phyloP scores from a whole-genome alignment of 2,888 invertebrate species.

The Tenthredo scrophulariae region DNA sequence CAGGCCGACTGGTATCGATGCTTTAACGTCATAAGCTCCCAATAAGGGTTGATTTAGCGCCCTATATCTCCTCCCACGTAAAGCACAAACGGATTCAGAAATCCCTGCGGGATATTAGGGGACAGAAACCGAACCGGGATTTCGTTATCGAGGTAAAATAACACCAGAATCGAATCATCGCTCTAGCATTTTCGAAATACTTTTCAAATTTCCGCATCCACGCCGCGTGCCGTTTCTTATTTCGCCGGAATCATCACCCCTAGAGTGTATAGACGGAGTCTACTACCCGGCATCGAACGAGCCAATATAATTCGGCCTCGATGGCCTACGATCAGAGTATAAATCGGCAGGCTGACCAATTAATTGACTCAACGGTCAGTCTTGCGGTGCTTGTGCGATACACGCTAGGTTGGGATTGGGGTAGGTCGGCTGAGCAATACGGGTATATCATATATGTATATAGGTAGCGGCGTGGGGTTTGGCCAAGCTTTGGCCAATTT shows the following conservation, averaged over 20 bases:
- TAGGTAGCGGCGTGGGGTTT: not conserved
- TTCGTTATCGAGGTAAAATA: too few relatives aligned
- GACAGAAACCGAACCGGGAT: not conserved
- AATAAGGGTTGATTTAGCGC: conserved; percentile 21
- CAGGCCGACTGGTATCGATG: not conserved
- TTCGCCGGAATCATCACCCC: not conserved
- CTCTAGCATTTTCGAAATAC: not conserved
- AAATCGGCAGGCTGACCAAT: conserved; percentile 69
- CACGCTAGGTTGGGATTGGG: not conserved
- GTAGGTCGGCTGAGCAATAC: not conserved
- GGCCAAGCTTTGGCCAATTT: conserved; percentile 68
- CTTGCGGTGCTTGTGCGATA: not conserved
- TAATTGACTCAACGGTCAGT: conserved; percentile 63
- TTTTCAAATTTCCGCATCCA: not conserved
- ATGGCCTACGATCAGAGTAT: conserved; percentile 59
- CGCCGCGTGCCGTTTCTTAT: too few relatives aligned
- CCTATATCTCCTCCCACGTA: not conserved
- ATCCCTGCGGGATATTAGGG: conserved; percentile 1
- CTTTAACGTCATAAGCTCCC: conserved; percentile 2
- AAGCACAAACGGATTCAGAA: conserved; percentile 4
- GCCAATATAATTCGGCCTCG: conserved; percentile 68
- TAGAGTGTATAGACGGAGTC: not conserved
- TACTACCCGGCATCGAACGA: not conserved
- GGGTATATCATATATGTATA: not conserved
- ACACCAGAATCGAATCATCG: too few relatives aligned